These are phyloP conservation scores for Silurus aristotelis DNA, from an alignment of 2,797 vertebrate species.

Conservation along the genomic window DNA sequence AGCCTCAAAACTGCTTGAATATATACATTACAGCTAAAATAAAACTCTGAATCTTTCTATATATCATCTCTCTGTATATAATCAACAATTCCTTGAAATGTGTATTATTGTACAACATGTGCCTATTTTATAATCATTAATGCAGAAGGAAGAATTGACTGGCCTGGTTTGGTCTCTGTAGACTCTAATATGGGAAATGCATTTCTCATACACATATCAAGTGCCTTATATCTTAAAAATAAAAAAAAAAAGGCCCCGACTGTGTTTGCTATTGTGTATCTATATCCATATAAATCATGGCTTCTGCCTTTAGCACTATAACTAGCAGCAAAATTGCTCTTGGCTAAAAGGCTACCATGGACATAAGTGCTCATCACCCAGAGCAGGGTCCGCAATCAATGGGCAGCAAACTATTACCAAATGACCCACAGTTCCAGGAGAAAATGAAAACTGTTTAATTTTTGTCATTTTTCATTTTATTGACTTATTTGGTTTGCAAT, in stretches of 20 bases:
- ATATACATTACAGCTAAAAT: not conserved
- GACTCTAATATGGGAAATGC: not conserved
- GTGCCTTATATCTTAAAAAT: not conserved
- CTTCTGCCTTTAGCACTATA: not conserved
- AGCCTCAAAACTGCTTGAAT: not conserved
- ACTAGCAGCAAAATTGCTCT: not conserved
- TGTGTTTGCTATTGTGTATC: not conserved
- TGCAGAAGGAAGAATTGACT: not conserved
- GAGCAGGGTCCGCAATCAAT: too few species aligned
- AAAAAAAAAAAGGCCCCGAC: not conserved
- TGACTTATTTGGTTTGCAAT: too few species aligned
- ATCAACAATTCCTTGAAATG: constrained; percentile 4
- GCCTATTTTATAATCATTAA: not conserved
- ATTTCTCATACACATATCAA: not conserved
- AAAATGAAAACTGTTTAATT: too few species aligned
- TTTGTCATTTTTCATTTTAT: too few species aligned
- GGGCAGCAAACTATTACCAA: too few species aligned
- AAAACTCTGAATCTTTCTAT: not conserved
- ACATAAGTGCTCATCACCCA: not conserved
- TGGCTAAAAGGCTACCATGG: not conserved
- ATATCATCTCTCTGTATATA: not conserved
- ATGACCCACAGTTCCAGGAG: too few species aligned
- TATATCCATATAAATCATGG: not conserved
- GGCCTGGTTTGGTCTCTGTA: not conserved
- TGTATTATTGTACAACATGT: not conserved